Base-by-base conservation (phyloP, 2,888 invertebrate genomes). In the Tinea pellionella region DNA sequence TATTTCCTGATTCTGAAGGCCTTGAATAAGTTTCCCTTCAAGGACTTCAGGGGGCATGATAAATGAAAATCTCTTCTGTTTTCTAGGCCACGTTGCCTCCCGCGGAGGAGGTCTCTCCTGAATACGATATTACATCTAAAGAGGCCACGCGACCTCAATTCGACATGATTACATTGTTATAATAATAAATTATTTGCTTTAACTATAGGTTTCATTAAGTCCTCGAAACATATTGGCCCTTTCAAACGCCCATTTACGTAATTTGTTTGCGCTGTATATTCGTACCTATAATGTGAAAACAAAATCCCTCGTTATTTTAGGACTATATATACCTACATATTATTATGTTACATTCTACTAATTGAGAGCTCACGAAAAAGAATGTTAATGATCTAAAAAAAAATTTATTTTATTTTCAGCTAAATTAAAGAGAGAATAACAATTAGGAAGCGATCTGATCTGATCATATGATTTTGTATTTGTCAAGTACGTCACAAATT, bases 21-120 rank as follows among this genome's bases (percentile, higher is more conserved):
- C 82, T 81, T 84, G 80, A 74, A 72, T 70, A 75, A 77, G 69
- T 78, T 75, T 71, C 66, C 42, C 69, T 69, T 75, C 80, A 82
- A 82, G 82, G 83, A 74, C 77, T 70, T 67, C 65, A 65, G 71
- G 71, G 71, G 71, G 69, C 70, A 74, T 77, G 78, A 79, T 77
- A 78, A 79, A 83, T 79, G 76, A 72, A 77, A 78, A 76, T 77
- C 72, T 71, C 75, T 74, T 67, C 15, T 71, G 65, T 71, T 79
- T 80, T 81, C 75, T 78, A 78, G 78, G 79, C 71, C 76, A 68
- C 66, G 65, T 64, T 69, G 69, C 69, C 75, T 69, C 63, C 59
- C 62, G 64, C 69, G 69, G 69, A 32, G 57, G 68, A 68, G 73
- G 67, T 57, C 32, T 69, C 68, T 65, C 69, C 76, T 70, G 74